Evolutionary conservation across 2,888 invertebrate species (phyloP), one percentile per base, ranked within the genome.

Genomic region (Coelinius sp.): DNA sequence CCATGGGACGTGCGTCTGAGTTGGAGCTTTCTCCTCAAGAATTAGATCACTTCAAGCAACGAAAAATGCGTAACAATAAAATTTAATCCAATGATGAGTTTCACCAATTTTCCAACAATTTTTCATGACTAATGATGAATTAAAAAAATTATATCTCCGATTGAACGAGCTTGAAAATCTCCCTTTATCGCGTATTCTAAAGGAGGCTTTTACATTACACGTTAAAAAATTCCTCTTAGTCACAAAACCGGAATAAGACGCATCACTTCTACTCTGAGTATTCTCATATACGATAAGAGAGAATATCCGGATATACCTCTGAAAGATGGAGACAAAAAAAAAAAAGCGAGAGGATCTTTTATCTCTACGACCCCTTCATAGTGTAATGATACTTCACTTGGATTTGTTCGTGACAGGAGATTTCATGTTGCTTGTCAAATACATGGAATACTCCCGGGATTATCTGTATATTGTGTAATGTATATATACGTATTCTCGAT

Each of bases 401-500:
- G 53, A 27, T 59, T 68, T 44, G 20, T 68, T 56, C 41, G 41
- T 65, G 10, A 53, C 38, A 25, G 31, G 35, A 76, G 78, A 79
- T 78, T 77, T 73, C 73, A 53, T 72, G 74, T 66, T 69, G 69
- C 49, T 66, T 68, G 46, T 53, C 7, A 41, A 10, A 56, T 20
- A n/a, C 7, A 7, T 31, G 5, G 31, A 31, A 41, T 41, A 41
- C 41, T 41, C 41, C 41, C n/a, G 41, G 41, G 41, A 41, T 41
- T 3, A 41, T n/a, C n/a, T n/a, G n/a, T 41, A n/a, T 41, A 41
- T 41, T 41, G n/a, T 41, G n/a, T 12, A 4, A 12, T n/a, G 41
- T 41, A 41, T n/a, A n/a, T 41, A 41, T 12, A 41, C 41, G 41
- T 41, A 41, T 12, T 41, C 41, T 41, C 41, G n/a, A 41, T 41